phyloP scores from a whole-genome alignment of 2,797 vertebrate species.

The Syngnathus acus region DNA sequence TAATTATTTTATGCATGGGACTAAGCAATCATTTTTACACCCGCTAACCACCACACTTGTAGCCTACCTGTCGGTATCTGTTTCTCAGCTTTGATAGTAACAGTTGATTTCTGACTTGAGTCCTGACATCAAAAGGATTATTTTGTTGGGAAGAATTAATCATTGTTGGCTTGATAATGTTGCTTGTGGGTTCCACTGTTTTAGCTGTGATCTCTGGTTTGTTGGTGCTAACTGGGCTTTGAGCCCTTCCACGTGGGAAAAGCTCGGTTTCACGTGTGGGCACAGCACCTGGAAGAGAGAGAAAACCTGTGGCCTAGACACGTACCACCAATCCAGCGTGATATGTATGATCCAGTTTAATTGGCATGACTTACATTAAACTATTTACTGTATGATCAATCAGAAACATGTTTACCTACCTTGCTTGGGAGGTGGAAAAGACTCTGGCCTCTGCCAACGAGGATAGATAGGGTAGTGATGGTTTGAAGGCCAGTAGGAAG shows the following conservation, averaged over 20 bases:
- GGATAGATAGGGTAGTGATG: conserved; percentile 30
- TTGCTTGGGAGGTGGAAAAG: conserved; percentile 1
- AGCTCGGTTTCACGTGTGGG: conserved; percentile 50
- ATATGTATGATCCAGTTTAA: background rate
- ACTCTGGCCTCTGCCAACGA: conserved; percentile 42
- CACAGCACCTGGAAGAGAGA: conserved; percentile 33
- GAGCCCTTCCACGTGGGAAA: conserved; percentile 42
- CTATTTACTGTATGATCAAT: background rate
- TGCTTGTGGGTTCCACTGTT: conserved; percentile 57
- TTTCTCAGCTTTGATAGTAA: conserved; percentile 66
- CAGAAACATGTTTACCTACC: background rate
- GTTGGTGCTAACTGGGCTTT: conserved; percentile 55
- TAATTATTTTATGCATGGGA: background rate
- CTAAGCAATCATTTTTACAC: background rate
- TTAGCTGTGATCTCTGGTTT: conserved; percentile 67
- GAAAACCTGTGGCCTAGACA: conserved; percentile 3
- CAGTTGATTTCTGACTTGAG: conserved; percentile 57
- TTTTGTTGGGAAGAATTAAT: conserved; percentile 23
- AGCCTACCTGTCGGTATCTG: conserved; percentile 68
- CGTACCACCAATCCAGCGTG: background rate
- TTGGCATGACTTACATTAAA: background rate
- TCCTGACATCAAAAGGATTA: conserved; percentile 31
- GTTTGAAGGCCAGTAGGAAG: conserved; percentile 37
- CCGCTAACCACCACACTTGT: background rate
- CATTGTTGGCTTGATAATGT: conserved; percentile 21